Conservation (phyloP, 2,797 vertebrate genomes). For the Rallus crepitans region DNA sequence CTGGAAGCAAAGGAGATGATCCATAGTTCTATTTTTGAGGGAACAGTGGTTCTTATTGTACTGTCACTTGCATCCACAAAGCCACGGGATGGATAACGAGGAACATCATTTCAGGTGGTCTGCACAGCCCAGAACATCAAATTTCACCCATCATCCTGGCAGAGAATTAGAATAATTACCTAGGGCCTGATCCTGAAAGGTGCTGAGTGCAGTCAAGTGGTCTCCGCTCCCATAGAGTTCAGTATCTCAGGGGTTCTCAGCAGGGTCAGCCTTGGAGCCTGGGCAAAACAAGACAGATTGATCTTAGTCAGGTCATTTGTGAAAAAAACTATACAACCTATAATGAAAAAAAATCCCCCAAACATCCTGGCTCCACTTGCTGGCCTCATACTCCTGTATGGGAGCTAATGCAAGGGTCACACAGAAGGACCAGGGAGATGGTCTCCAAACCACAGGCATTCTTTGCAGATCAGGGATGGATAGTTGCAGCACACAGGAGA, state of each 20-base stretch:
- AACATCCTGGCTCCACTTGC: fast-evolving
- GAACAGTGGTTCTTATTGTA: background rate
- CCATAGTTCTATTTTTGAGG: background rate
- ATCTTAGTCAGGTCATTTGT: background rate
- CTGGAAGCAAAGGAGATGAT: background rate
- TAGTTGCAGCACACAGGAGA: background rate
- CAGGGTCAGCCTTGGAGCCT: constrained; percentile 40
- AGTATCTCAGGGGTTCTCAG: constrained; percentile 9
- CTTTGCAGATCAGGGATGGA: background rate
- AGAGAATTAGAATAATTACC: constrained; percentile 28
- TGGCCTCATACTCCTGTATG: fast-evolving
- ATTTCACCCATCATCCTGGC: background rate
- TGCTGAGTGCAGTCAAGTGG: constrained; percentile 31
- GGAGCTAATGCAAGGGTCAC: fast-evolving
- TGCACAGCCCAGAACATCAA: background rate
- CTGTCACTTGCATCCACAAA: background rate
- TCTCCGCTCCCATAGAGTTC: constrained; percentile 4
- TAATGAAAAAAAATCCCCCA: background rate
- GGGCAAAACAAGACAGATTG: background rate
- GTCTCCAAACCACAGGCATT: background rate
- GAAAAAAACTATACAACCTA: fast-evolving
- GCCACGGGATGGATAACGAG: fast-evolving
- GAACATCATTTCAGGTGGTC: background rate
- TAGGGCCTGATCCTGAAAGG: constrained; percentile 34
- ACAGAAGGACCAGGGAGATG: background rate